Conservation (phyloP, 2,113 vertebrate genomes). For the Plecturocebus donacophilus region DNA sequence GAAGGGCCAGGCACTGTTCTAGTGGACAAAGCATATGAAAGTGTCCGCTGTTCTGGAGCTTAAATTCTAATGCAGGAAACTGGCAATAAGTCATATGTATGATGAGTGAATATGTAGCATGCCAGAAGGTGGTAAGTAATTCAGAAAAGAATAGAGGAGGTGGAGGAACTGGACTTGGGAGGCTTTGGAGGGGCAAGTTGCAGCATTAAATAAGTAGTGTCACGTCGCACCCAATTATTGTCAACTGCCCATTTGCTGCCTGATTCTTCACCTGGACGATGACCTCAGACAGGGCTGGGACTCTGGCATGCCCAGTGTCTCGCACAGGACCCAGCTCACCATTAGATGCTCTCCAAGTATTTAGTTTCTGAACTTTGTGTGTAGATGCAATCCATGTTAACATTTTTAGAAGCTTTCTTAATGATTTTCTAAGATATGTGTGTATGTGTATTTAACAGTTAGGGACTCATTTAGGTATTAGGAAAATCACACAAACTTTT, state of each 20-base stretch:
- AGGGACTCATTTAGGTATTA: background rate
- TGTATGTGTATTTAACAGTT: background rate
- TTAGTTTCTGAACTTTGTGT: background rate
- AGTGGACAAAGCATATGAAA: background rate
- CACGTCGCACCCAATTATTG: rapidly evolving
- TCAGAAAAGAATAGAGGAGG: background rate
- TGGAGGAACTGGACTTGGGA: background rate
- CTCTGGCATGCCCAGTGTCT: background rate
- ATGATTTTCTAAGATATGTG: background rate
- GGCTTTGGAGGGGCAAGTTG: background rate
- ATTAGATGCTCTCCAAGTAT: background rate
- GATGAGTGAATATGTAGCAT: background rate
- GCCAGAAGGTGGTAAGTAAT: background rate
- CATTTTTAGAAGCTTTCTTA: background rate
- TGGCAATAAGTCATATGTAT: background rate
- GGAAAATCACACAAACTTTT: background rate
- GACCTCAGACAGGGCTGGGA: background rate
- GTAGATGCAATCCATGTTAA: background rate
- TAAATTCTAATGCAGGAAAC: background rate
- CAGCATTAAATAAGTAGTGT: background rate
- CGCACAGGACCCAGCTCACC: background rate
- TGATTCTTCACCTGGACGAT: background rate
- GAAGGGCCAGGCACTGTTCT: background rate
- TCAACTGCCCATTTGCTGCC: background rate
- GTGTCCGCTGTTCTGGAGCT: background rate